Conservation (phyloP, 53 echinoderm and acorn worm species). For the Stichopus horrens region DNA sequence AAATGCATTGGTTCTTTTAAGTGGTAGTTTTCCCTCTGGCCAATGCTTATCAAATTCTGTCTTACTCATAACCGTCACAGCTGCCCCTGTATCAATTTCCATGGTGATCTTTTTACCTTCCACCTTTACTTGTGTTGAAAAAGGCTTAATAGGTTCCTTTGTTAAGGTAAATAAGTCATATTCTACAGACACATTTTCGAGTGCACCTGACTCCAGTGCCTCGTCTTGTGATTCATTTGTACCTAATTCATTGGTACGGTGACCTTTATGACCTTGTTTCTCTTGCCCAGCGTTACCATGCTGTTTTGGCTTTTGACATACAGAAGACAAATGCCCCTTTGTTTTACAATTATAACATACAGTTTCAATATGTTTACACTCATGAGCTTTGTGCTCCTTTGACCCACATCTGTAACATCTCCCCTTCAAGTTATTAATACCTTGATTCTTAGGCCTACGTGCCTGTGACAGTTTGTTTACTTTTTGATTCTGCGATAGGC, state of each 20-base stretch:
- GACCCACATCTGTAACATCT: constrained; percentile 41
- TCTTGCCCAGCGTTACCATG: background rate
- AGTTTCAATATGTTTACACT: constrained; percentile 1
- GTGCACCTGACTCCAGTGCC: background rate
- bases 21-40: constrained; percentile 5
- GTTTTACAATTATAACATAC: constrained; percentile 31
- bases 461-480: background rate
- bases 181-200: background rate
- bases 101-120: constrained; percentile 26
- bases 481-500: background rate
- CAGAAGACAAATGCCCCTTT: constrained; percentile 53
- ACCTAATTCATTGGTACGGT: constrained; percentile 46
- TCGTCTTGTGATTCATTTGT: constrained; percentile 18
- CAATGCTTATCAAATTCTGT: constrained; percentile 13
- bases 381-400: constrained; percentile 29
- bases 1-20: background rate
- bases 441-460: constrained; percentile 6
- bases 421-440: background rate
- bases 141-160: background rate
- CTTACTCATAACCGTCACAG: constrained; percentile 36
- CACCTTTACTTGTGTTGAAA: background rate
- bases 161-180: constrained; percentile 21
- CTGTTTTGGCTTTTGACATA: constrained; percentile 41
- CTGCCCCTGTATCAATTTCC: constrained; percentile 55
- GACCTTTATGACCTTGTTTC: background rate